phyloP scores from a whole-genome alignment of 2,888 invertebrate species.

The Apodemia duryi region DNA sequence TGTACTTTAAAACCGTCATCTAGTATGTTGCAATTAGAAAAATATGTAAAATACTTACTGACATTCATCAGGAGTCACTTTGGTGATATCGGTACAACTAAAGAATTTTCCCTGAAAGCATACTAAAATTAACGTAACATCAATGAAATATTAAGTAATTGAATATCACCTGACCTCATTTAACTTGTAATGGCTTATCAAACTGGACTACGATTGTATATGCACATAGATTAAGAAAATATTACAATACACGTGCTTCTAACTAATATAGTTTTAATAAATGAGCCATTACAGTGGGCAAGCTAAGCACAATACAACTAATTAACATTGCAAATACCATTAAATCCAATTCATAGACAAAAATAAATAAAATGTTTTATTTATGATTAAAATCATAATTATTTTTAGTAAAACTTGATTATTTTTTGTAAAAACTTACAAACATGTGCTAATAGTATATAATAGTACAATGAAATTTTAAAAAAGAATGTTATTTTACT shows the following conservation, averaged over 20 bases:
- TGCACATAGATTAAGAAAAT: neutral
- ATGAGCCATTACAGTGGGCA: conserved; percentile 23
- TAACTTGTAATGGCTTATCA: conserved; percentile 1
- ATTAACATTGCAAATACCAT: conserved; percentile 11
- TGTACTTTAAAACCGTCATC: neutral
- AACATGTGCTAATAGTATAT: no score
- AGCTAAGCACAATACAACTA: conserved; percentile 32
- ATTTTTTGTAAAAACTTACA: no score
- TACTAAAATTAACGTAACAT: conserved; percentile 23
- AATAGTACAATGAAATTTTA: no score
- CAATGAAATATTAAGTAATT: neutral
- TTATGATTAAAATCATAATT: no score
- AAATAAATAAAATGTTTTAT: neutral
- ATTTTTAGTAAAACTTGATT: no score
- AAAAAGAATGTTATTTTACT: no score
- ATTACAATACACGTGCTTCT: neutral
- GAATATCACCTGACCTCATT: conserved; percentile 4
- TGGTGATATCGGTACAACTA: conserved; percentile 94
- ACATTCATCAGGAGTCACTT: conserved; percentile 91
- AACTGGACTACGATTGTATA: neutral
- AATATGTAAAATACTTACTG: conserved; percentile 83
- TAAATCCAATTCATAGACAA: neutral
- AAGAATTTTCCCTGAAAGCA: conserved; percentile 95
- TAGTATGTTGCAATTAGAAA: neutral
- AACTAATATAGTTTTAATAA: neutral